These are phyloP conservation scores for Addax nasomaculatus DNA, from an alignment of 2,113 vertebrate genomes.

Conservation along the genomic window DNA sequence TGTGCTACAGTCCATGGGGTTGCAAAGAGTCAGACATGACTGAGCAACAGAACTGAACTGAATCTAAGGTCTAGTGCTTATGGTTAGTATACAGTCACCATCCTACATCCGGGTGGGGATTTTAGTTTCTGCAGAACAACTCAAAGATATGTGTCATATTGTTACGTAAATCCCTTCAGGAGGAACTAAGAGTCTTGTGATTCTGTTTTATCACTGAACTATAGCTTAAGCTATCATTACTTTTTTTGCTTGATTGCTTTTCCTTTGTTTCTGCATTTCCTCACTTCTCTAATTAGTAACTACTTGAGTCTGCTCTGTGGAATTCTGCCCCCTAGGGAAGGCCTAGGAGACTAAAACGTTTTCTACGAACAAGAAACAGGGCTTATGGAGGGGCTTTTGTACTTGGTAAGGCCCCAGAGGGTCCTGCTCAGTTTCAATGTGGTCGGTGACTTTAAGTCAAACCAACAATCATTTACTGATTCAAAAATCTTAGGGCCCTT, in stretches of 20 bases:
- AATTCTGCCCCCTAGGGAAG: neutral
- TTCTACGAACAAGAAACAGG: neutral
- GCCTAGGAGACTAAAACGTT: neutral
- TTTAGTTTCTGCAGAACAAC: neutral
- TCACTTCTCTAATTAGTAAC: neutral
- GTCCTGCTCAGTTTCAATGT: neutral
- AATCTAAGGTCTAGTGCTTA: neutral
- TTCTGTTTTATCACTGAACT: neutral
- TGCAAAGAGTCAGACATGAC: neutral
- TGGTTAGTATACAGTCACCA: neutral
- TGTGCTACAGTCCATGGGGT: neutral
- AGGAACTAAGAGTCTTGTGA: neutral
- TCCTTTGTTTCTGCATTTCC: neutral
- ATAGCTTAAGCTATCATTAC: neutral
- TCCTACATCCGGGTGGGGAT: neutral
- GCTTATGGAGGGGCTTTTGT: neutral
- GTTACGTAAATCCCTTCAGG: neutral
- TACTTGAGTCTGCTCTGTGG: neutral
- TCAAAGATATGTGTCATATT: neutral
- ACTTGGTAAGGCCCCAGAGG: neutral
- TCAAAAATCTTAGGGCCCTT: neutral
- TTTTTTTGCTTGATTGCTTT: neutral
- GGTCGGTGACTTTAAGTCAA: neutral
- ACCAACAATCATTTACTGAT: neutral
- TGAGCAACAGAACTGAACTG: neutral